Conservation (phyloP, 2,888 invertebrate species). For the Stenurella melanura region DNA sequence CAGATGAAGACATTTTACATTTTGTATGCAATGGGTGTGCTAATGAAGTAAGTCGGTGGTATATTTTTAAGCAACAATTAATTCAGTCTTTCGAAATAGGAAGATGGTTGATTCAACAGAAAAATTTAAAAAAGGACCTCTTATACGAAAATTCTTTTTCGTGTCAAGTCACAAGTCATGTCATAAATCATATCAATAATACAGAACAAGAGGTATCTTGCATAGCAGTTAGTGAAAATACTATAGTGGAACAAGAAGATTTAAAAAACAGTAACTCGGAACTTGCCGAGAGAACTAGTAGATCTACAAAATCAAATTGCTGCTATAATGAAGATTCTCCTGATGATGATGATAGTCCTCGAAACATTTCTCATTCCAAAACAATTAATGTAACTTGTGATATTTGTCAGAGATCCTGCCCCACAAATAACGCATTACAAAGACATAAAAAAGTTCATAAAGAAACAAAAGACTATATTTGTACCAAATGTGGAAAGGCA, state of each 20-base stretch:
- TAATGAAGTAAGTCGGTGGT: constrained; percentile 29
- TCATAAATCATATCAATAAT: not conserved
- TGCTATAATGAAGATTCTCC: not conserved
- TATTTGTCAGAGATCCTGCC: constrained; percentile 13
- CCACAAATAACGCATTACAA: not conserved
- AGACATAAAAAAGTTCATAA: constrained; percentile 23
- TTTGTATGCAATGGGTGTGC: constrained; percentile 13
- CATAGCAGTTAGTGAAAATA: not conserved
- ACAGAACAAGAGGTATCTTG: not conserved
- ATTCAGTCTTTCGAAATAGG: constrained; percentile 21
- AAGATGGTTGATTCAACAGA: constrained; percentile 14
- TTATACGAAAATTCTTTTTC: not conserved
- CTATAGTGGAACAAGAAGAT: not conserved
- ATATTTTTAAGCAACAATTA: constrained; percentile 22
- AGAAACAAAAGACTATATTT: constrained; percentile 16
- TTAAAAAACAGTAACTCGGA: not conserved
- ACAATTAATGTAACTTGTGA: not conserved
- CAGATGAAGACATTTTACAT: constrained; percentile 20
- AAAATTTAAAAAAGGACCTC: not conserved
- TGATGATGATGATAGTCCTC: not conserved
- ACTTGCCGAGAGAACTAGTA: not conserved
- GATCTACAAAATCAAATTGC: not conserved
- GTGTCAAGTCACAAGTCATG: not conserved
- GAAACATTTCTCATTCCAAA: not conserved
- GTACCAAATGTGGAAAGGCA: constrained; percentile 22